Base-by-base conservation (phyloP, 2,113 vertebrate genomes). In the Forbesichthys papilliferus region DNA sequence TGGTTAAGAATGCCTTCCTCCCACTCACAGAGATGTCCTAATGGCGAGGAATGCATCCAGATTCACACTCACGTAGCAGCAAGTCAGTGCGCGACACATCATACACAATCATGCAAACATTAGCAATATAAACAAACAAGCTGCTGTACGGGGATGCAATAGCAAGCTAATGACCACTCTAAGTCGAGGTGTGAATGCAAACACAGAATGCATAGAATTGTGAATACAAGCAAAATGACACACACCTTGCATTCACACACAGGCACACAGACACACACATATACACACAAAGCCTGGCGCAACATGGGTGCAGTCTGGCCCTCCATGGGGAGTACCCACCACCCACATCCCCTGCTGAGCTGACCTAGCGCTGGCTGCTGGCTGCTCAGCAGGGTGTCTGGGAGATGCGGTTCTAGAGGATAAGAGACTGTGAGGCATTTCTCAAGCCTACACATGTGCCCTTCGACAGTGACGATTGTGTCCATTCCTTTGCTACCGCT, bases 361-460 rank as follows among this genome's bases (percentile, higher is more conserved):
- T 65, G 74, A 70, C 88, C 86, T 87, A 36, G 72, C 0, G 49
- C 68, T 74, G 73, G 82, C 71, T 61, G 75, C 74, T 71, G 78
- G 68, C 61, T 61, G 75, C 89, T 67, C 88, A 88, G 87, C 48
- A 78, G 87, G 89, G 86, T 85, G 86, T 86, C 87, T 73, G 64
- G 75, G 76, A 82, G 79, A 84, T 81, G 73, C 1, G 55, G 69
- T 79, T 68, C 75, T 68, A 75, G 60, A 82, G 73, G 86, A 81
- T 86, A 86, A 76, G 61, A 82, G 74, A 87, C 83, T 87, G 86
- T 84, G 75, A 84, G 68, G 65, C 14, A 9, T 74, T 86, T 88
- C 67, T 86, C 75, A 86, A 75, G 72, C 52, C 11, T 20, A 52
- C 27, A 58, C 64, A 63, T 77, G 75, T 73, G 78, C 73, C 77